phyloP scores from a whole-genome alignment of 2,888 invertebrate genomes.

The Torymus tubicola region DNA sequence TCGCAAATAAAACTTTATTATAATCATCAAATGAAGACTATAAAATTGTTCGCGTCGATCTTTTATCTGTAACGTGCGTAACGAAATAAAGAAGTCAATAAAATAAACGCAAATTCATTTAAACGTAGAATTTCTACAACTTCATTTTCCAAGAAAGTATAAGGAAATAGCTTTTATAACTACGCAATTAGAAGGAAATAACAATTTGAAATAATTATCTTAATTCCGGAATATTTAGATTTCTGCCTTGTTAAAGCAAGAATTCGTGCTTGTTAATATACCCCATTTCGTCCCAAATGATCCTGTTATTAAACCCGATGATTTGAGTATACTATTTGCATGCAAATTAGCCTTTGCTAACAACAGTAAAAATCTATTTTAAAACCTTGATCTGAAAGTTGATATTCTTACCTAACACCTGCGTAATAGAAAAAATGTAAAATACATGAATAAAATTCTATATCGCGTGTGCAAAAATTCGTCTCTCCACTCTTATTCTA shows the following conservation, averaged over 20 bases:
- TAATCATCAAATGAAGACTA: no score
- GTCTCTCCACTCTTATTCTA: no score
- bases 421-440: not conserved
- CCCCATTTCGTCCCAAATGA: not conserved
- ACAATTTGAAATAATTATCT: not conserved
- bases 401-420: slow-evolving; percentile 12
- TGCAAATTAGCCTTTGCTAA: slow-evolving; percentile 12
- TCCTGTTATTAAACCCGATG: slow-evolving; percentile 6
- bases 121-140: no score
- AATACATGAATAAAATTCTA: no score
- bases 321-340: not conserved
- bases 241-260: not conserved
- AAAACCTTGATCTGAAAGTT: slow-evolving; percentile 23
- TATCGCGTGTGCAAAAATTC: no score
- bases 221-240: not conserved
- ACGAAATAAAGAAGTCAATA: no score
- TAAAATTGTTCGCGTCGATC: no score
- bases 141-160: not conserved
- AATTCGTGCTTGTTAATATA: not conserved
- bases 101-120: no score
- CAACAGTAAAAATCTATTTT: slow-evolving; percentile 7
- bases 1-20: no score
- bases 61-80: no score
- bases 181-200: not conserved
- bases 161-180: not conserved